Evolutionary conservation across 2,888 invertebrate genomes (phyloP), one percentile per base, ranked within the genome.

Genomic region (Cotesia congregata): DNA sequence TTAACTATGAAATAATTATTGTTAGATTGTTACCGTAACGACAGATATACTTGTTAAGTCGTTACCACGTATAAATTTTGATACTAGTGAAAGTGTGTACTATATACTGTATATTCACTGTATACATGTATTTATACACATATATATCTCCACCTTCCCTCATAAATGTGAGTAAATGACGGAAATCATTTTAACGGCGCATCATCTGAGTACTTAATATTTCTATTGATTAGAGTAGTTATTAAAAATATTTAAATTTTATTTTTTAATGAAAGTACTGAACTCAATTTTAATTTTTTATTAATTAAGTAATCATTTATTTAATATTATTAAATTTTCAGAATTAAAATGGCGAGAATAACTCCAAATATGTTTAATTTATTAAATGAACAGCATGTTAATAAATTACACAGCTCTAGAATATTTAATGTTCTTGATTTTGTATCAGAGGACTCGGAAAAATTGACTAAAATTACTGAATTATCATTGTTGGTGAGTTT

Each of bases 401-500:
- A 90, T 80, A 84, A 83, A 78, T 89, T 94, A n/a, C 83, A 88
- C 67, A 89, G 89, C 75, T 91, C 91, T 83, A 91, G 91, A 74
- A 91, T 94, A 77, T 88, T 84, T 78, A 92, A 92, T 7, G 87
- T 92, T 62, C 84, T 91, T 59, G 92, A 94, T 83, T 93, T 93
- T 86, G 86, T 93, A 77, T 87, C 90, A 81, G 91, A 91, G 83
- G 92, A 93, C 83, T 86, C 90, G 15, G 91, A 92, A 77, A 92
- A 91, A 82, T 83, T 94, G 78, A 86, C 90, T 60, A 85, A 84
- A 15, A 82, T 91, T 71, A 91, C 92, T 6, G 90, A 90, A 84
- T 87, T 93, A 72, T 87, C 87, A 69, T 89, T 91, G 80, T 90
- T 91, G 83, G 91, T 93, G 86, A 90, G 82, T 80, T 85, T 40